Evolutionary conservation across 2,797 vertebrate genomes (phyloP), one percentile per base, ranked within the genome.

Genomic region (Zenarchopterus dispar): DNA sequence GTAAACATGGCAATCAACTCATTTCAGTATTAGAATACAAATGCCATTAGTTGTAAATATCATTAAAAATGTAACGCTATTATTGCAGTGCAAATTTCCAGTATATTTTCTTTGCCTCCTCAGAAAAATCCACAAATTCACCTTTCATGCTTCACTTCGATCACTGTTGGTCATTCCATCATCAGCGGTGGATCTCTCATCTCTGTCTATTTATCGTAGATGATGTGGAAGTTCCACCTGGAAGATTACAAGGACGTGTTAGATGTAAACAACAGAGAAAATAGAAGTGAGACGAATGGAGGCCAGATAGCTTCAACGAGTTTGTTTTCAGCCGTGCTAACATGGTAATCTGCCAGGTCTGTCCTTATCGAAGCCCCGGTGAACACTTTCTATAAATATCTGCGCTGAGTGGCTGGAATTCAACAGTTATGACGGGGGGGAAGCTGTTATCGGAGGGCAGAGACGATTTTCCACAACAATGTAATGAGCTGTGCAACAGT

Each of bases 331-430:
- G 43, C 21, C 9, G 10, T 8, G 31, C 13, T 43, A 33, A 19
- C 10, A n/a, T 31, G 71, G 81, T 62, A 67, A 82, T 62, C 21
- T 70, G 68, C 84, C 59, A 45, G 60, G 61, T 83, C 77, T 79
- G 84, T 53, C 76, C 85, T 85, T 91, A 92, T 93, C 90, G 19
- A 48, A 79, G 73, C 76, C 23, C 66, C 53, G 16, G 58, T 57
- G 68, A 84, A 76, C 74, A 56, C 57, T 51, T 24, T 83, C 91
- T 94, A 94, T 90, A 85, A 91, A 93, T 94, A 93, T 54, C 63
- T 50, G 51, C 76, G 6, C 60, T 84, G 90, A 93, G 90, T 87
- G 85, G 72, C 81, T 85, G 91, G 93, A 91, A 93, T 93, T 61
- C 87, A 77, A 72, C 90, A 86, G 82, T 84, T 63, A 48, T 24